A percentile compares a stretch with the other conserved stretches of the same genome.
phyloP scores from a whole-genome alignment of 2,797 vertebrate genomes.

The Tadarida brasiliensis region DNA sequence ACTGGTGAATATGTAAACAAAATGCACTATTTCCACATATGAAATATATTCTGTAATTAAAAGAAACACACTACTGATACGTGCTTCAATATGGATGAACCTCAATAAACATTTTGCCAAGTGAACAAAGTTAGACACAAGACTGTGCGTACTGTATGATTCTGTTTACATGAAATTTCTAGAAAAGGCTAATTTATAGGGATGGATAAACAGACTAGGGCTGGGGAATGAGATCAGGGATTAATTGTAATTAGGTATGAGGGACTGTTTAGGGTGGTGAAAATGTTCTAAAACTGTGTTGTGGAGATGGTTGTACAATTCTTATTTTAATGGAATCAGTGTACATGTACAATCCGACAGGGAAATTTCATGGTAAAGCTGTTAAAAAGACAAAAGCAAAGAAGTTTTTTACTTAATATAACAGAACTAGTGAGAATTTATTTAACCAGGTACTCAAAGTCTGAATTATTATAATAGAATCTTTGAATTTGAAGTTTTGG shows the following conservation, averaged over 20 bases:
- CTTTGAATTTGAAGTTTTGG: slow-evolving; percentile 8
- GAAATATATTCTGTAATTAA: neutral
- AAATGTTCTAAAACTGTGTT: neutral
- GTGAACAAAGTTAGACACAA: neutral
- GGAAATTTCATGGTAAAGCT: slow-evolving; percentile 11
- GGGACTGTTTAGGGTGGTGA: neutral
- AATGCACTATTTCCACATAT: neutral
- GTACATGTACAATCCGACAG: neutral
- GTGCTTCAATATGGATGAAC: neutral
- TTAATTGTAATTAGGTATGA: neutral
- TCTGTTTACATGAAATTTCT: slow-evolving; percentile 8
- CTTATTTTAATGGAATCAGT: neutral
- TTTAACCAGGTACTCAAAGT: neutral
- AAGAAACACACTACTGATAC: neutral
- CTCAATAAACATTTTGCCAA: neutral
- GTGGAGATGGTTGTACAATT: neutral
- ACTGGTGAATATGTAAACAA: neutral
- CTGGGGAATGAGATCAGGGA: neutral
- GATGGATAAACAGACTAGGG: neutral
- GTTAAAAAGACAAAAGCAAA: neutral
- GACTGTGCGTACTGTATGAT: neutral
- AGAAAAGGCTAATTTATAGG: neutral
- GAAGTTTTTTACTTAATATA: slow-evolving; percentile 25
- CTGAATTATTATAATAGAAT: neutral
- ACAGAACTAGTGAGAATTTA: neutral